Percentiles rank a stretch among this genome's conserved stretches.
Evolutionary conservation across 1,140 invertebrate species (phyloP).

Genomic region (Drosophila sproati): DNA sequence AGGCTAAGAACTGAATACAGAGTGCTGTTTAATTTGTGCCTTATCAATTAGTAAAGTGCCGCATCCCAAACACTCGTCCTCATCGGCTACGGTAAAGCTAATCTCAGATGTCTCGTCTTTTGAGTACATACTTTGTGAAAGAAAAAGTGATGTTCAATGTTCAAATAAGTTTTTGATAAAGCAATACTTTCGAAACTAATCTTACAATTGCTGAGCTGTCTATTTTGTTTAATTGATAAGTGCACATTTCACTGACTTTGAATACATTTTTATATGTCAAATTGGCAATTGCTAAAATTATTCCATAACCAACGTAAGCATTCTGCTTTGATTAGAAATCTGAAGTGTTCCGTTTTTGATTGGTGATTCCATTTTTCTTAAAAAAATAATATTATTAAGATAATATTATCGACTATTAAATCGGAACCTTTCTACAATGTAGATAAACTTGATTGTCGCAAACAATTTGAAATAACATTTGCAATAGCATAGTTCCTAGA

Average conservation of each 20-base stretch:
- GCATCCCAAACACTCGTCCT: conserved; percentile 38
- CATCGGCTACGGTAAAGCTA: conserved; percentile 5
- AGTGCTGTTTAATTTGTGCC: conserved; percentile 20
- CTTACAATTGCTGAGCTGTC: not conserved
- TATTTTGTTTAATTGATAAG: not conserved
- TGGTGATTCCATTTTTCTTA: not conserved
- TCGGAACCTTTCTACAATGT: conserved; percentile 73
- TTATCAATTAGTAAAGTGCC: conserved; percentile 11
- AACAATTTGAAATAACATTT: conserved; percentile 73
- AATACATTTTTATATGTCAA: not conserved
- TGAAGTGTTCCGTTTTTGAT: not conserved
- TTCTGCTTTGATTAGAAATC: not conserved
- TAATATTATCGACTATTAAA: conserved; percentile 79
- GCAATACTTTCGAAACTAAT: not conserved
- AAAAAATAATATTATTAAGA: conserved; percentile 51
- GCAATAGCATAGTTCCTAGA: conserved; percentile 60
- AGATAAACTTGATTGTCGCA: conserved; percentile 77
- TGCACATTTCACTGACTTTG: not conserved
- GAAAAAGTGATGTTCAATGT: conserved; percentile 4
- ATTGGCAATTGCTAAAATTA: not conserved
- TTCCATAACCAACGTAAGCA: not conserved
- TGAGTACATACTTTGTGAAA: conserved; percentile 1
- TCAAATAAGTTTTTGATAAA: not conserved
- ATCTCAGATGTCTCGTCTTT: conserved; percentile 40
- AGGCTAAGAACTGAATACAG: conserved; percentile 24